Conservation (phyloP, 2,113 vertebrate genomes). For the Cynopterus brachyotis region DNA sequence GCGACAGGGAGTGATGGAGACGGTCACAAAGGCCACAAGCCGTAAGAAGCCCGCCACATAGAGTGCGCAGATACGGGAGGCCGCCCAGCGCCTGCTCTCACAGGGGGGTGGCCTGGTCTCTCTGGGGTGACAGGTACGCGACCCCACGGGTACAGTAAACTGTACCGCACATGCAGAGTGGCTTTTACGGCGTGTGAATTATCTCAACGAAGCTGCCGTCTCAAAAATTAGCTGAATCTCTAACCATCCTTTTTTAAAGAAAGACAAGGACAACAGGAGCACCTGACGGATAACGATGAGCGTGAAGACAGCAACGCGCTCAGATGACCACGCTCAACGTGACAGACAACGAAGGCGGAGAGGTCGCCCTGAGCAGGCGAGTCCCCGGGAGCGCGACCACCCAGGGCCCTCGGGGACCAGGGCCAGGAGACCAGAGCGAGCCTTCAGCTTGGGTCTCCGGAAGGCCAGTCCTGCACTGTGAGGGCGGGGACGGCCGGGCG, state of each 20-base stretch:
- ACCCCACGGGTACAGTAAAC: fast-evolving
- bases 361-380: fast-evolving
- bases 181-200: too few species aligned
- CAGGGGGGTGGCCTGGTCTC: neutral
- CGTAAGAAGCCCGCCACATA: fast-evolving
- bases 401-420: neutral
- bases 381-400: fast-evolving
- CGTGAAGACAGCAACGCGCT: too few species aligned
- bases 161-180: too few species aligned
- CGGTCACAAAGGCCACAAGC: fast-evolving
- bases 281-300: neutral
- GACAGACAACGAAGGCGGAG: too few species aligned
- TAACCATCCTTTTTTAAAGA: neutral
- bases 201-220: neutral
- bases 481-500: too few species aligned
- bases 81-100: too few species aligned
- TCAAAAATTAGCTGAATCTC: neutral
- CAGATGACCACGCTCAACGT: too few species aligned
- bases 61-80: fast-evolving
- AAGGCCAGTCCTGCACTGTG: too few species aligned
- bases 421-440: too few species aligned
- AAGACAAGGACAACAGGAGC: too few species aligned
- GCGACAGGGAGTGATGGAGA: fast-evolving
- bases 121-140: fast-evolving
- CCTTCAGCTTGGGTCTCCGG: too few species aligned